These are phyloP conservation scores for Cheumatopsyche charites DNA, from an alignment of 1,140 invertebrate species.

Conservation along the genomic window DNA sequence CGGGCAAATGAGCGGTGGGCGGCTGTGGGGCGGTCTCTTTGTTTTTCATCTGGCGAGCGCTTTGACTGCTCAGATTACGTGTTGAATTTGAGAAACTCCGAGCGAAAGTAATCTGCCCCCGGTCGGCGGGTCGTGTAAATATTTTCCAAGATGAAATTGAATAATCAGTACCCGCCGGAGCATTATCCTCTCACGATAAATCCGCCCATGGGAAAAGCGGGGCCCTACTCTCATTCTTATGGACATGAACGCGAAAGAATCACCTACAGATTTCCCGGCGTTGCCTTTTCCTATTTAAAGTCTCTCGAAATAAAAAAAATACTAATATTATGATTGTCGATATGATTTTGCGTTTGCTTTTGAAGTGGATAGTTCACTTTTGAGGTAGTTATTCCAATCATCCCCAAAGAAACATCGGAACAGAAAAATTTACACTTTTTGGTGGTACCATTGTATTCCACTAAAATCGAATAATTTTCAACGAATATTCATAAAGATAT, in stretches of 20 bases:
- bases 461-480: too few relatives aligned
- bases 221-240: conserved; percentile 34
- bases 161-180: conserved; percentile 46
- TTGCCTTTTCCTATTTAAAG: too few relatives aligned
- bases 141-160: conserved; percentile 49
- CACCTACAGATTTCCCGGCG: neutral
- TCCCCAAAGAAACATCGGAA: too few relatives aligned
- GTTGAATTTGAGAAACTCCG: conserved; percentile 49
- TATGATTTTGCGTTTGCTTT: too few relatives aligned
- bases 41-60: conserved; percentile 47
- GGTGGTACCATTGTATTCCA: too few relatives aligned
- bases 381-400: too few relatives aligned
- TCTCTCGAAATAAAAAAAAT: too few relatives aligned
- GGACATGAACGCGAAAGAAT: conserved; percentile 42
- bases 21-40: conserved; percentile 37
- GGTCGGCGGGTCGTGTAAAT: conserved; percentile 44
- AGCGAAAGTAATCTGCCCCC: conserved; percentile 48
- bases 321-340: too few relatives aligned
- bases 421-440: too few relatives aligned
- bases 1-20: neutral
- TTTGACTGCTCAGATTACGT: conserved; percentile 48
- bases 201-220: conserved; percentile 40
- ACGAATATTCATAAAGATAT: too few relatives aligned
- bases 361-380: too few relatives aligned
- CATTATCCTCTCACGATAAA: conserved; percentile 43